phyloP scores from a whole-genome alignment of 2,113 vertebrate genomes.

The Ascaphus truei region DNA sequence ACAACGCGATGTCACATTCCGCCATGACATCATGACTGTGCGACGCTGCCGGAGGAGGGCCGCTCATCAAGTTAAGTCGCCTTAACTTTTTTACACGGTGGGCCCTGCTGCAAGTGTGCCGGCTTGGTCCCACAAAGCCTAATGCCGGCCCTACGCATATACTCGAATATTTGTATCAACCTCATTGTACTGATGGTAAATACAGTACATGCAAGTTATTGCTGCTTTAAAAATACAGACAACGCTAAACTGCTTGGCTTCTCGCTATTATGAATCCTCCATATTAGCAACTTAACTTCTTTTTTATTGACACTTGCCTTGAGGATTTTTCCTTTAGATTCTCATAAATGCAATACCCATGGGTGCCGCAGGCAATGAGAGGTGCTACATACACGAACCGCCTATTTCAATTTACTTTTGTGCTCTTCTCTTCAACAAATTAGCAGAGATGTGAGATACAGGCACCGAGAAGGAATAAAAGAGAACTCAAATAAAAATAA shows the following conservation, averaged over 20 bases:
- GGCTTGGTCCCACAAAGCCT: too few relatives aligned
- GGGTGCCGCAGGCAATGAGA: slow-evolving; percentile 1
- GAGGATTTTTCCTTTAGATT: not conserved
- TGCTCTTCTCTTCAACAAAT: not conserved
- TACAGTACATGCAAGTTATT: too few relatives aligned
- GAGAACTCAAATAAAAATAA: too few relatives aligned
- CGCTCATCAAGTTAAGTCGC: too few relatives aligned
- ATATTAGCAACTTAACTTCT: not conserved
- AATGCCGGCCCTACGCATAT: too few relatives aligned
- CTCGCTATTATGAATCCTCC: not conserved
- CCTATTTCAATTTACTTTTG: slow-evolving; percentile 16
- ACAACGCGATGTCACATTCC: too few relatives aligned
- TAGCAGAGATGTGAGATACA: not conserved
- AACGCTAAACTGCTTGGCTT: not conserved
- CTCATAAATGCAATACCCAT: not conserved
- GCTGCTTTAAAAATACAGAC: not conserved
- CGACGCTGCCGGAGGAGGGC: too few relatives aligned
- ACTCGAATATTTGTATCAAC: too few relatives aligned
- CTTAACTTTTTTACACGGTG: too few relatives aligned
- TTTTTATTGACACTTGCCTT: slow-evolving; percentile 9
- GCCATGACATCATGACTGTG: too few relatives aligned
- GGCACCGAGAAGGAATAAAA: not conserved
- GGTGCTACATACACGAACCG: not conserved
- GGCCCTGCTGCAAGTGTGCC: too few relatives aligned
- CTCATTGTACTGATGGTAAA: too few relatives aligned